Evolutionary conservation across 92 coral and sea anemone genomes (phyloP), one percentile per base, ranked within the genome.

Genomic region (Umimayanthus chanpuru): DNA sequence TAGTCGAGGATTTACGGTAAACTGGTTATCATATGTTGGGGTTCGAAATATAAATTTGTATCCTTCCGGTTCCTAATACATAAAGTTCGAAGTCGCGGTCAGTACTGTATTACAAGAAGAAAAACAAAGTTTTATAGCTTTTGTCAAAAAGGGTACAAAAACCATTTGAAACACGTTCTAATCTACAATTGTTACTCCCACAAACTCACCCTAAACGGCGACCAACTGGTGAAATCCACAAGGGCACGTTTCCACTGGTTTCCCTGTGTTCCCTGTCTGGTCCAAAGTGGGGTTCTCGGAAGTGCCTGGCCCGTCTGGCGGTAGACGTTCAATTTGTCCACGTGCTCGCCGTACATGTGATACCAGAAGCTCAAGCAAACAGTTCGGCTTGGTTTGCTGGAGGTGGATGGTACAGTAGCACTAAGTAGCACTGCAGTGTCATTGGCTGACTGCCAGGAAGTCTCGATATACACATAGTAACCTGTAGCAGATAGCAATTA

Each of bases 341-440:
- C 99, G 73, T 97, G 99, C n/a, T 93, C 93, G 8, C 99, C 99
- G 61, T 92, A 85, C 99, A 97, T 97, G 85, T 97, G 99, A 79
- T 94, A 97, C 98, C 98, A 97, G 91, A 97, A 97, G 78, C 92
- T 92, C 41, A 97, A 78, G 79, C 99, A 97, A 49, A 93, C 93
- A 86, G 90, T 91, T 56, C 85, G 82, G 36, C 77, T 36, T 32
- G 95, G 96, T 77, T 92, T 89, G 74, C 88, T 88, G 0, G 50
- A 76, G 14, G 98, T 94, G 6, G 93, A 36, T 4, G 96, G 98
- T n/a, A 96, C 94, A 20, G 75, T 38, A 12, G 94, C 88, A 89
- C 96, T 95, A 23, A 85, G 73, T 20, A 97, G 89, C 11, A 91
- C 86, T 3, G 99, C 98, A 1, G 96, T 92, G 70, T 94, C 92